phyloP scores from a whole-genome alignment of 2,797 vertebrate species.

The Heteromormyrus szaboi region DNA sequence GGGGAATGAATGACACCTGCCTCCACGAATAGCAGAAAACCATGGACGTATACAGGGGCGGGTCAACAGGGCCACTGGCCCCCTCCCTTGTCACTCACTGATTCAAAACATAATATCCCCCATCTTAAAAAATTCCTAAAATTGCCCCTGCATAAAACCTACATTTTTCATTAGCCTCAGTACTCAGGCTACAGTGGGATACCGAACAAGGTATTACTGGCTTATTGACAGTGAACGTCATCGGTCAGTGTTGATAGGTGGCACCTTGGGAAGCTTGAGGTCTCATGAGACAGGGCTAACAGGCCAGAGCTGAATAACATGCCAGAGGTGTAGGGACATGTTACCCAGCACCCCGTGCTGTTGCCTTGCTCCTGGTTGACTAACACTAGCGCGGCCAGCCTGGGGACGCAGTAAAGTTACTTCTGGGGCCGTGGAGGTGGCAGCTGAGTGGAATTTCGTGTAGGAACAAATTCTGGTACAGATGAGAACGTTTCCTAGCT shows the following conservation, averaged over 20 bases:
- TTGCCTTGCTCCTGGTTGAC: neutral
- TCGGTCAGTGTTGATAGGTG: neutral
- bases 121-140: neutral
- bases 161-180: conserved; percentile 7
- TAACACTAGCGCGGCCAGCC: neutral
- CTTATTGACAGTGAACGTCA: neutral
- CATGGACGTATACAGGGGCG: neutral
- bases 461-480: neutral
- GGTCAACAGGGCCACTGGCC: neutral
- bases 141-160: neutral
- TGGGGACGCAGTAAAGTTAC: neutral
- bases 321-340: neutral
- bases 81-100: neutral
- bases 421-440: neutral
- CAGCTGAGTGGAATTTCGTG: neutral
- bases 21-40: neutral
- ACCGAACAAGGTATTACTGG: neutral
- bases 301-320: neutral
- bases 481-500: neutral
- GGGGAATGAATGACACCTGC: neutral
- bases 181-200: neutral
- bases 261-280: neutral
- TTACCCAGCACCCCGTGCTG: neutral
- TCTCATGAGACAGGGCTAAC: neutral
- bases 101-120: neutral